phyloP scores from a whole-genome alignment of 1,140 invertebrate species.

The Yoshiicerus persimilis region DNA sequence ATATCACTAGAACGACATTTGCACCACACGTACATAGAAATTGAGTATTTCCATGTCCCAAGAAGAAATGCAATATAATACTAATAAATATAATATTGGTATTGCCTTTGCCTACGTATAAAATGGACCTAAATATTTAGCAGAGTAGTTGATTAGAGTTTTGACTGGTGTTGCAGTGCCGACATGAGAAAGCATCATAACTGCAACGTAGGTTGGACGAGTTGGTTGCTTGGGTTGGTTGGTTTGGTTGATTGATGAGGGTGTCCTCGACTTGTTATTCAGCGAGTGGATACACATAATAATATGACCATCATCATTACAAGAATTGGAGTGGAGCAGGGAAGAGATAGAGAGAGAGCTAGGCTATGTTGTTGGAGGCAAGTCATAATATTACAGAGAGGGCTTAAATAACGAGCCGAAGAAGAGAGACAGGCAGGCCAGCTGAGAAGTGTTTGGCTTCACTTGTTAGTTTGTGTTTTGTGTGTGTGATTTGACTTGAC shows the following conservation, averaged over 20 bases:
- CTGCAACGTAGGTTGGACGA: background rate
- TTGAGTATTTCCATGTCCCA: too few relatives aligned
- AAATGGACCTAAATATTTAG: background rate
- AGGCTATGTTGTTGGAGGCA: background rate
- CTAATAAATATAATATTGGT: too few relatives aligned
- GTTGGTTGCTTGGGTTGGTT: background rate
- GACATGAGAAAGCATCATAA: background rate
- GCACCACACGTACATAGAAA: too few relatives aligned
- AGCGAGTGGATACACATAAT: background rate
- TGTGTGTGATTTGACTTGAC: background rate
- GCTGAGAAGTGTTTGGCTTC: background rate
- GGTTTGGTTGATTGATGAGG: background rate
- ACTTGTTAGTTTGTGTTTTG: background rate
- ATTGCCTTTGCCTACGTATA: too few relatives aligned
- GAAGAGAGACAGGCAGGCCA: background rate
- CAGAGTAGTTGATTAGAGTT: background rate
- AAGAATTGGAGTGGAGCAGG: too few relatives aligned
- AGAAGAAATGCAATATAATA: too few relatives aligned
- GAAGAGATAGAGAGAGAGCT: background rate
- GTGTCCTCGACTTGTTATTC: background rate
- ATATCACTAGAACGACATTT: too few relatives aligned
- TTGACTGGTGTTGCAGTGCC: too few relatives aligned
- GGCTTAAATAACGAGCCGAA: background rate
- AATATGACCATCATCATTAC: background rate
- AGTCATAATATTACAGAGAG: background rate